phyloP scores from a whole-genome alignment of 2,888 invertebrate species.

The Lasius fuliginosus region DNA sequence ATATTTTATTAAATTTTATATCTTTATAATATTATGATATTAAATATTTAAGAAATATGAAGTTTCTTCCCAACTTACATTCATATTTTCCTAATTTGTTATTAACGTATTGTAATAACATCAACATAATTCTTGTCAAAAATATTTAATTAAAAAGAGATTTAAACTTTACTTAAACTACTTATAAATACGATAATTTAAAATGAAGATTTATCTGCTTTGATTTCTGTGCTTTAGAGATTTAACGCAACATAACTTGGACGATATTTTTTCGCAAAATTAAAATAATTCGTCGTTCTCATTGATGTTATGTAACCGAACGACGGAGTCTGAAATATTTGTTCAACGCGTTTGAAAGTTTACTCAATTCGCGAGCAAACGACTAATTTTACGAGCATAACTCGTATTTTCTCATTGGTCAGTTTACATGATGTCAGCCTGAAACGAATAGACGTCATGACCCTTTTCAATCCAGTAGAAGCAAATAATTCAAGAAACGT shows the following conservation, averaged over 20 bases:
- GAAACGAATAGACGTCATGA: slow-evolving; percentile 39
- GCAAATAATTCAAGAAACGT: slow-evolving; percentile 1
- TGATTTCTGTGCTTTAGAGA: background rate
- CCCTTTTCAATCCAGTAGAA: slow-evolving; percentile 25
- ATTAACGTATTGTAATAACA: background rate
- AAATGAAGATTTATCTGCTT: background rate
- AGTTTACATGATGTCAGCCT: slow-evolving; percentile 28
- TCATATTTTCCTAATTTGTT: background rate
- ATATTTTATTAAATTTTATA: no score
- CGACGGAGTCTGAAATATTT: slow-evolving; percentile 8
- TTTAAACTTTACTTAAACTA: background rate
- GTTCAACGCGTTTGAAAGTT: slow-evolving; percentile 32
- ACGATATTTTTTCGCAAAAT: background rate
- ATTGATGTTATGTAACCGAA: slow-evolving; percentile 25
- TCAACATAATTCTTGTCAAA: background rate
- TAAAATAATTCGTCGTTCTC: background rate
- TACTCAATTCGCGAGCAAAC: slow-evolving; percentile 30
- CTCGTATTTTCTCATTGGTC: slow-evolving; percentile 30
- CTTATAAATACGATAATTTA: background rate
- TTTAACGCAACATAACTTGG: background rate
- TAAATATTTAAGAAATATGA: no score
- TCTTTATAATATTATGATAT: no score
- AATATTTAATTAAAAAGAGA: background rate
- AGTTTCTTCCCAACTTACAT: no score
- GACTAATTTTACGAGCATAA: slow-evolving; percentile 43